phyloP scores from a whole-genome alignment of 2,113 vertebrate genomes.

The Dipodomys spectabilis region DNA sequence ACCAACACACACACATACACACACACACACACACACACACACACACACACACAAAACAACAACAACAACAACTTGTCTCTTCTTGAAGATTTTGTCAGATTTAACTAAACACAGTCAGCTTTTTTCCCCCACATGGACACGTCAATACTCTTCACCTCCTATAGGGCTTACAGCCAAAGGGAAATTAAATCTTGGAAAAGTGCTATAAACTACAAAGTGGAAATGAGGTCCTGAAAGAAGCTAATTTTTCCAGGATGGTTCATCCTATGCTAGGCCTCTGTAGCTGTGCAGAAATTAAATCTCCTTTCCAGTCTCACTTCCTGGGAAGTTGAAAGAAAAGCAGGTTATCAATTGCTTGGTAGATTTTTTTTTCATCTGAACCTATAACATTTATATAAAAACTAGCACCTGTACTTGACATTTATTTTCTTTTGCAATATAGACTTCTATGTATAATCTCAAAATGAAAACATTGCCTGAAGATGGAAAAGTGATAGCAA shows the following conservation, averaged over 20 bases:
- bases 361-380: neutral
- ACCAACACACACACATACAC: too few species aligned
- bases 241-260: neutral
- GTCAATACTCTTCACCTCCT: neutral
- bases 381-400: neutral
- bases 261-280: neutral
- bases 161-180: neutral
- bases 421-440: neutral
- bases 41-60: too few species aligned
- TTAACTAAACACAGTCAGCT: neutral
- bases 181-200: conserved; percentile 16
- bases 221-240: neutral
- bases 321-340: neutral
- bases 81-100: conserved; percentile 8
- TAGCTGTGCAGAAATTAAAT: neutral
- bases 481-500: neutral
- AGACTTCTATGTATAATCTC: neutral
- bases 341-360: neutral
- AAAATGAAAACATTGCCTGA: conserved; percentile 33
- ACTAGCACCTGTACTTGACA: neutral
- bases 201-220: neutral
- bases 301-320: neutral
- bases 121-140: neutral
- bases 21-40: too few species aligned
- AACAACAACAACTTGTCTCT: neutral